These are phyloP conservation scores for Blomia tropicalis DNA, from an alignment of 2,888 invertebrate species.

Conservation along the genomic window DNA sequence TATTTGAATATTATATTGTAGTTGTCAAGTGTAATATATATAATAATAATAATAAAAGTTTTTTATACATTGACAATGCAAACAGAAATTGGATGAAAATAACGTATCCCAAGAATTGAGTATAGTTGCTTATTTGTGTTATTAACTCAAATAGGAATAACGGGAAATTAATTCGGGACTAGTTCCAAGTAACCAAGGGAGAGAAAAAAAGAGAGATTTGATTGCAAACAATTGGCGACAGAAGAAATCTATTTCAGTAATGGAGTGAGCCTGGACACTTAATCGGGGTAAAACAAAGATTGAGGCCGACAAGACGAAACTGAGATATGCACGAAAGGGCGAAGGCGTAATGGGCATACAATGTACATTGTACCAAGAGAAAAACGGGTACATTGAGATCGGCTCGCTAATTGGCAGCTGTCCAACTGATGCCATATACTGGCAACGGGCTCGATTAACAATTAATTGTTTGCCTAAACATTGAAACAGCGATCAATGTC, in stretches of 20 bases:
- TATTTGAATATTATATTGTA: too few species aligned
- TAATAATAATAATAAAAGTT: too few species aligned
- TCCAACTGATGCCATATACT: too few species aligned
- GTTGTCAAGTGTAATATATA: too few species aligned
- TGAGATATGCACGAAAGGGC: constrained; percentile 3
- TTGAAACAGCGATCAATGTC: too few species aligned
- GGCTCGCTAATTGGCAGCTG: constrained; percentile 8
- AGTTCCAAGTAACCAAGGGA: not conserved
- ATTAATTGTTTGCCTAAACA: constrained; percentile 5
- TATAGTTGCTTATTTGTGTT: too few species aligned
- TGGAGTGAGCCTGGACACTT: not conserved
- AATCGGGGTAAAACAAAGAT: not conserved
- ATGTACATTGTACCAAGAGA: not conserved
- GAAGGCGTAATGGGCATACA: not conserved
- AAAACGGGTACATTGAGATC: not conserved
- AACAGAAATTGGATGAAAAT: too few species aligned
- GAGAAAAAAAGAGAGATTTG: constrained; percentile 1
- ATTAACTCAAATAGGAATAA: too few species aligned
- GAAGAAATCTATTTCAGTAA: not conserved
- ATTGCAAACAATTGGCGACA: not conserved
- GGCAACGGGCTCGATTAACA: not conserved
- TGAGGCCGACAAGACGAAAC: not conserved
- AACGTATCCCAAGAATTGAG: too few species aligned
- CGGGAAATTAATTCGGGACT: not conserved
- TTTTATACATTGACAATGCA: too few species aligned